Percentiles rank a stretch among this genome's conserved stretches.
These are phyloP conservation scores for Lymantria monacha DNA, from an alignment of 2,888 invertebrate species.

Conservation along the genomic window DNA sequence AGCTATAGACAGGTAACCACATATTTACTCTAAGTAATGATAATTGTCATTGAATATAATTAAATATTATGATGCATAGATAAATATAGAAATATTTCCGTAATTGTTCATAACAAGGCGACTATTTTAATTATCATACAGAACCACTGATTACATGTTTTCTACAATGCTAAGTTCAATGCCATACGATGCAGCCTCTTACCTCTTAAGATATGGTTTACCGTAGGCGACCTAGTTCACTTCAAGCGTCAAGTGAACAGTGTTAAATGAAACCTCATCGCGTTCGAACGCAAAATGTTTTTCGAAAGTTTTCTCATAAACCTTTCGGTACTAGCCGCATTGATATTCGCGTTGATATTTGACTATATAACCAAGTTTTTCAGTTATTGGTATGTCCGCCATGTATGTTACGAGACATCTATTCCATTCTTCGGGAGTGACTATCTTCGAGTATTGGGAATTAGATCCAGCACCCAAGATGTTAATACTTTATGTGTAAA, in stretches of 20 bases:
- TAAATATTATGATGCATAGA: background rate
- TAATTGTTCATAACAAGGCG: background rate
- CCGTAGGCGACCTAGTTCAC: conserved; percentile 71
- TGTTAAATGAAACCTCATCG: conserved; percentile 48
- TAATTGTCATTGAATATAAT: too few species aligned
- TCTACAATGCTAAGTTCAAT: conserved; percentile 47
- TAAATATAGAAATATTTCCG: background rate
- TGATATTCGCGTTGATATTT: conserved; percentile 61
- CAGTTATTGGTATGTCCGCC: conserved; percentile 75
- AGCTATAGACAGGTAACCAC: too few species aligned
- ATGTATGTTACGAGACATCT: conserved; percentile 62
- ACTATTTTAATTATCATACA: conserved; percentile 1
- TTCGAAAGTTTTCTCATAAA: conserved; percentile 75
- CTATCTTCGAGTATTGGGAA: conserved; percentile 61
- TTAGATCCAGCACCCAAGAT: conserved; percentile 63
- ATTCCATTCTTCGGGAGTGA: conserved; percentile 70
- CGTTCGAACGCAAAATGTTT: conserved; percentile 71
- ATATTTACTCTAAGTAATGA: too few species aligned
- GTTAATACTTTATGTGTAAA: conserved; percentile 56
- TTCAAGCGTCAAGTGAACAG: conserved; percentile 43
- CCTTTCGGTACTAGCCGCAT: conserved; percentile 47
- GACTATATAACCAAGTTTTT: conserved; percentile 76
- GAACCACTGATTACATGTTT: conserved; percentile 16
- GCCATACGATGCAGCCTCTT: conserved; percentile 27
- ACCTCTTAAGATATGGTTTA: conserved; percentile 28